Base-by-base conservation (phyloP, 1,140 invertebrate genomes). In the Araneus ventricosus region DNA sequence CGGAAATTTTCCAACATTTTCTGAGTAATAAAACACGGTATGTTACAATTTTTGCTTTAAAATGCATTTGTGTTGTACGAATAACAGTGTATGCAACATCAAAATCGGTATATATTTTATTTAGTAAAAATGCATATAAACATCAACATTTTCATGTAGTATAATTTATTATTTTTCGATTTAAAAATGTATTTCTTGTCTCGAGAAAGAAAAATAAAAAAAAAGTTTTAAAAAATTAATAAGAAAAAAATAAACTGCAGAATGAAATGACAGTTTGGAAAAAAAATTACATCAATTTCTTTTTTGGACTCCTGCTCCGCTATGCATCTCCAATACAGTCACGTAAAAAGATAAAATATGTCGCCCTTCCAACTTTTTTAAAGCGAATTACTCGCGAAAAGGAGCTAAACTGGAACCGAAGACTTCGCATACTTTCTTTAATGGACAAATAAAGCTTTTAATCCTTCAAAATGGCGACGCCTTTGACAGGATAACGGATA, bases 351-450 rank as follows among this genome's bases (percentile, higher is more conserved):
- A 80, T 30, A 80, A 90, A 90, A 90, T 90, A 59, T 90, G 88
- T 90, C 88, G 70, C 27, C 88, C 17, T n/a, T 87, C 67, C 34
- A 57, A 45, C 22, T 52, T 88, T 88, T 88, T 88, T 67, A 17
- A 67, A 52, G 34, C n/a, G 34, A 88, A 70, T 88, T 67, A 75
- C 39, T 84, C 10, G 14, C 61, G 52, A 86, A 82, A n/a, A 52
- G 88, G 41, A 79, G 17, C 89, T 59, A 91, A 84, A 91, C 75
- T 61, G 75, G 52, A 80, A 84, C 24, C 30, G 75, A 91, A 91
- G 80, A 91, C 80, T 61, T 52, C n/a, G 79, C 45, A 82, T 84
- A 91, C 89, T 91, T 91, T 91, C 89, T 79, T 91, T 91, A 91
- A 91, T 91, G 89, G 89, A 84, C 75, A 39, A 91, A 91, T 91